These are phyloP conservation scores for Deroptyus accipitrinus DNA, from an alignment of 2,113 vertebrate genomes.

Conservation along the genomic window DNA sequence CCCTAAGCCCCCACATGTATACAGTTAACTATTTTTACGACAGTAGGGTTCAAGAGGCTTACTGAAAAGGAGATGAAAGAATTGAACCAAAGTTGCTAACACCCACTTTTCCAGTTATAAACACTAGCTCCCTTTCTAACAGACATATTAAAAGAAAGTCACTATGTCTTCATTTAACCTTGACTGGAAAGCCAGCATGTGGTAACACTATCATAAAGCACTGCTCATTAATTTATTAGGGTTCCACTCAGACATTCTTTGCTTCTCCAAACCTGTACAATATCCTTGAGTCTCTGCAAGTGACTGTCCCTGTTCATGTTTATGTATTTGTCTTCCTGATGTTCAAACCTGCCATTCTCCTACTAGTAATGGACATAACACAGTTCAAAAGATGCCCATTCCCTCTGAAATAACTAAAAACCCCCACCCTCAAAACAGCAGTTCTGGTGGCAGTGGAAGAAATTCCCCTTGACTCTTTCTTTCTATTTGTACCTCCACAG, in stretches of 20 bases:
- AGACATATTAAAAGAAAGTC: not conserved
- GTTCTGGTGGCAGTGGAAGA: not conserved
- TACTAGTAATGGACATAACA: not conserved
- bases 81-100: not conserved
- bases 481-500: not conserved
- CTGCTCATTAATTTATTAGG: constrained; percentile 5
- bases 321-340: not conserved
- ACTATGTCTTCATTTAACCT: not conserved
- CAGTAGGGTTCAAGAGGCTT: not conserved
- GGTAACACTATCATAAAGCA: not conserved
- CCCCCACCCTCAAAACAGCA: not conserved
- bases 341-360: not conserved
- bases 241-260: not conserved
- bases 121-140: not conserved
- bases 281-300: not conserved
- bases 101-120: not conserved
- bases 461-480: not conserved
- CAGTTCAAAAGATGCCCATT: not conserved
- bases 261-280: not conserved
- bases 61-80: not conserved
- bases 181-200: not conserved
- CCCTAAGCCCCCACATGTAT: not conserved
- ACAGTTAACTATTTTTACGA: not conserved
- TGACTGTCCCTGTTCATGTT: not conserved
- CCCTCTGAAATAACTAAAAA: not conserved